phyloP scores from a whole-genome alignment of 1,140 invertebrate genomes.

The Schlechtendalia chinensis region DNA sequence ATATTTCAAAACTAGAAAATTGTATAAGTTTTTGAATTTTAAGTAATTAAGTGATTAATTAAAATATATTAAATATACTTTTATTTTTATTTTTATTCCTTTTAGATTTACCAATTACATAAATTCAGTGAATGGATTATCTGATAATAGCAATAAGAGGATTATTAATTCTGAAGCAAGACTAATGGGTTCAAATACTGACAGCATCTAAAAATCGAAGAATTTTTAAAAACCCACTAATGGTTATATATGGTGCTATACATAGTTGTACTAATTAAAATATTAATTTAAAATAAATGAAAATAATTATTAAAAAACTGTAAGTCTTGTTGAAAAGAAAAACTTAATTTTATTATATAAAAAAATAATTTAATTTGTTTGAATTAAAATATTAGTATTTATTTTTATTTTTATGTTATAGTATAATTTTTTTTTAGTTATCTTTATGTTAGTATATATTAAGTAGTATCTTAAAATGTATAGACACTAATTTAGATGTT shows the following conservation, averaged over 20 bases:
- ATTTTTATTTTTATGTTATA: background rate
- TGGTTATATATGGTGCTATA: constrained; percentile 24
- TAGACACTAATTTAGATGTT: background rate
- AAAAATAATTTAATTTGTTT: background rate
- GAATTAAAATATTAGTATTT: background rate
- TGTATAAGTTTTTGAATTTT: too few species aligned
- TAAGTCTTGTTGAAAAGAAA: background rate
- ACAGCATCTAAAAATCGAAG: background rate
- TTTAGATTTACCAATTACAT: background rate
- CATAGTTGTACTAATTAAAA: constrained; percentile 12
- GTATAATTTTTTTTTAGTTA: background rate
- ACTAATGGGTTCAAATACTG: constrained; percentile 9
- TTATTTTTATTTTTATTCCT: background rate
- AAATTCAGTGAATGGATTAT: background rate
- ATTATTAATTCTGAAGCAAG: background rate
- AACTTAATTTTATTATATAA: background rate
- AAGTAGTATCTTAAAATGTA: background rate
- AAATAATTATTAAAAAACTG: background rate
- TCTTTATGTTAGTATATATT: background rate
- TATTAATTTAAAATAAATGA: constrained; percentile 16
- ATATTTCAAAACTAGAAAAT: too few species aligned
- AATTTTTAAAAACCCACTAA: background rate
- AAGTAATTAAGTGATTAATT: too few species aligned
- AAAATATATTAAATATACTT: too few species aligned
- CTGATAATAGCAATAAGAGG: background rate